Conservation (phyloP, 2,888 invertebrate genomes). For the Psylliodes chrysocephalus region DNA sequence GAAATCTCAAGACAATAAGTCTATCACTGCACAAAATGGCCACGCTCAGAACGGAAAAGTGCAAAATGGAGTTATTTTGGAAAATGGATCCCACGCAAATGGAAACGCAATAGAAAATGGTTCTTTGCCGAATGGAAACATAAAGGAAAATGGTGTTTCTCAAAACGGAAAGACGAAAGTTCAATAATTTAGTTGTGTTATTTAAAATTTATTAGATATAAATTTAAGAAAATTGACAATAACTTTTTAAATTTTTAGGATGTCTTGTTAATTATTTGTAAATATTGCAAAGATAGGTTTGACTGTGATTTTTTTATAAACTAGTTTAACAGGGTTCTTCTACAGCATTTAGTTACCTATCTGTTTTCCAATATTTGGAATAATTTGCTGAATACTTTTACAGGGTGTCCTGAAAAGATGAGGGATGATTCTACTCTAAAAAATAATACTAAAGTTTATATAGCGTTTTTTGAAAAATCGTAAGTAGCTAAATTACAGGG, state of each 20-base stretch:
- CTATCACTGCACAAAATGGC: neutral
- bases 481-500: too few relatives aligned
- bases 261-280: conserved; percentile 7
- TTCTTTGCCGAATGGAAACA: conserved; percentile 40
- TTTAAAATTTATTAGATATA: conserved; percentile 6
- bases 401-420: too few relatives aligned
- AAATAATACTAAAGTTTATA: too few relatives aligned
- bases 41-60: neutral
- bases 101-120: neutral
- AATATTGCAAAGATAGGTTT: conserved; percentile 8
- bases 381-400: too few relatives aligned
- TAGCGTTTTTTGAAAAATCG: too few relatives aligned
- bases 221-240: neutral
- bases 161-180: conserved; percentile 46
- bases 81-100: too few relatives aligned
- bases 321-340: conserved; percentile 1
- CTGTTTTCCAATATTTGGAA: too few relatives aligned
- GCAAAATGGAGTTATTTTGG: too few relatives aligned
- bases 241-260: conserved; percentile 6
- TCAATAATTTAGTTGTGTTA: conserved; percentile 19
- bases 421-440: too few relatives aligned
- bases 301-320: conserved; percentile 14
- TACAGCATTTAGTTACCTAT: neutral
- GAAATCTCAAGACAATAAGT: neutral
- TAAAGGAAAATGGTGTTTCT: conserved; percentile 34